phyloP scores from a whole-genome alignment of 2,113 vertebrate species.

The Cyanoderma ruficeps region DNA sequence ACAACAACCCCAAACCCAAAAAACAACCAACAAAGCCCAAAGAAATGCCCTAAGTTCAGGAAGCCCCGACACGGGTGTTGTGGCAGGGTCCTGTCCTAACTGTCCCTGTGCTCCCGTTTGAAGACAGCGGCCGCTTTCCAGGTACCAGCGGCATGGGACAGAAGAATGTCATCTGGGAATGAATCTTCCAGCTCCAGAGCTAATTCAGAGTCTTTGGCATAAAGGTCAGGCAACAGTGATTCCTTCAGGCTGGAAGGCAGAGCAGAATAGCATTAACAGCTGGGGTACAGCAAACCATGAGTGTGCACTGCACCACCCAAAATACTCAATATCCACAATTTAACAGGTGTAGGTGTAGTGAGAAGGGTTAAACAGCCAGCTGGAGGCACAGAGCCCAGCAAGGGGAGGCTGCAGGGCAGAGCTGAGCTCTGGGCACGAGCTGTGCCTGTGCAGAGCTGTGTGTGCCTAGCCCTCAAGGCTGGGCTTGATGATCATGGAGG shows the following conservation, averaged over 20 bases:
- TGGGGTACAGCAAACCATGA: not conserved
- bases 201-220: conserved; percentile 76
- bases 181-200: conserved; percentile 71
- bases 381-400: not conserved
- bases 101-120: conserved; percentile 65
- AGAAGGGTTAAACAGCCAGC: not conserved
- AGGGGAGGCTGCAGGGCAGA: not conserved
- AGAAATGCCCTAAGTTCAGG: not conserved
- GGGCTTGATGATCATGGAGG: not conserved
- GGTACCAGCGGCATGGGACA: conserved; percentile 75
- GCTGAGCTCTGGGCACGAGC: too few species aligned
- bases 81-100: accelerated
- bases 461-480: not conserved
- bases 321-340: not conserved
- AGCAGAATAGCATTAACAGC: not conserved
- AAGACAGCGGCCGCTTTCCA: conserved; percentile 83
- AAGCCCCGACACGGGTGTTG: accelerated
- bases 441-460: not conserved
- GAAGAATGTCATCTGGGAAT: conserved; percentile 80
- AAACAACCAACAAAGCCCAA: not conserved
- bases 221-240: conserved; percentile 78
- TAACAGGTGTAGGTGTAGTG: accelerated
- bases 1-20: not conserved
- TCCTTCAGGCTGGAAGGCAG: conserved; percentile 81
- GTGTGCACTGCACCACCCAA: not conserved